Evolutionary conservation across 2,113 vertebrate genomes (phyloP), one percentile per base, ranked within the genome.

Genomic region (Caretta caretta): DNA sequence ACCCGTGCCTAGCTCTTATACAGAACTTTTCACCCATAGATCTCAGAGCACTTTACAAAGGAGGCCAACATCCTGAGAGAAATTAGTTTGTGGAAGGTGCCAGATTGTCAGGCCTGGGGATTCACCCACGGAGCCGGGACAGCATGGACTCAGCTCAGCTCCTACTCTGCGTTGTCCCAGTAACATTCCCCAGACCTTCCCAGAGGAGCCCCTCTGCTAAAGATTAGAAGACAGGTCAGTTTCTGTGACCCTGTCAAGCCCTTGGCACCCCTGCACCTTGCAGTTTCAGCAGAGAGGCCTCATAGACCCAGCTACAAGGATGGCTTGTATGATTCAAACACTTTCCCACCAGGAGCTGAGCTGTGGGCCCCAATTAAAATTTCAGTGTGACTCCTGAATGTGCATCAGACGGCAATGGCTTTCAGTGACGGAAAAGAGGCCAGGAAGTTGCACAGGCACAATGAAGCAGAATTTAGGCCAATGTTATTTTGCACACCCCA

Each of bases 21-120:
- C 9, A 72, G 8, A 72, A 19, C 65, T 72, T 72, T 22, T 38
- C n/a, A 19, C 35, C 65, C n/a, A 11, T 20, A 22, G 10, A 72
- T 38, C 35, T 38, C 22, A 22, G 65, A 72, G n/a, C 65, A 72
- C 35, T 69, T 69, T 69, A 69, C 62, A 69, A n/a, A 69, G 62
- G 13, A 69, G 9, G 65, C 38, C n/a, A 72, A 38, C n/a, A 19
- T 38, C 17, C 19, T 22, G 38, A 22, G 65, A 27, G 80, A 69
- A 49, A 13, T 12, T 0, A 3, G 38, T 8, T 51, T 49, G 6
- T 56, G 72, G 31, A 54, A 1, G 12, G 35, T 13, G 29, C 2
- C 38, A 42, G 14, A 53, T 10, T 46, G 29, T 42, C 13, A 46
- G 86, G 29, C 6, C 49, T 69, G 75, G 42, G 42, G 75, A 48